Base-by-base conservation (phyloP, 2,797 vertebrate species). In the Darevskia mixta region DNA sequence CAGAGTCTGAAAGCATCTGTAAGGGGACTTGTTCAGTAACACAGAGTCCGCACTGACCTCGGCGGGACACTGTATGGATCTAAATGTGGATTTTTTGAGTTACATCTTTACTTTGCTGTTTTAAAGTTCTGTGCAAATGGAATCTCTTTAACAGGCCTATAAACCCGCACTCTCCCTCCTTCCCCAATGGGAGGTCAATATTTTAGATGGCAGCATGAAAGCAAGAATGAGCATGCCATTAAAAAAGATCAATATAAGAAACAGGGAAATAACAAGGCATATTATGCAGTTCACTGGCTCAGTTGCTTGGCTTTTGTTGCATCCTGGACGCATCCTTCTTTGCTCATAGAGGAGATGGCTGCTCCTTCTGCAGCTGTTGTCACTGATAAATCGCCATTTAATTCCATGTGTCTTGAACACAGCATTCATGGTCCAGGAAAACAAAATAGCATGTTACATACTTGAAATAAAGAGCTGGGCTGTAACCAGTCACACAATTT, bases 231-330 rank as follows among this genome's bases (percentile, higher is more conserved):
- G 84, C 15, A n/a, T 92, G 87, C 90, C 86, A 91, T 94, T 95
- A 87, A 91, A 92, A 87, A 91, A 90, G 89, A 91, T 93, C 89
- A 61, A 91, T 95, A 69, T 11, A 85, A 81, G 87, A 93, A 86
- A 87, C 75, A 67, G 75, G 79, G 76, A 78, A 90, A 55, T 90
- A 91, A 91, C 0, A 45, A 92, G 81, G 75, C 18, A 71, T 85
- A 58, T 89, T 93, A 87, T 90, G 86, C 32, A 86, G 71, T 90
- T 94, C 79, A 81, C 67, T 15, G 4, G 79, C n/a, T 92, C 58
- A 0, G 8, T 88, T 27, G 3, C 85, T 86, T 91, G 90, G 66
- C 38, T 83, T 83, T 89, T 86, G 29, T 78, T 3, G 5, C 38
- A 49, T 43, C 43, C 43, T 84, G 20, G 27, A 18, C 3, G 1